These are phyloP conservation scores for Chirona hameri DNA, from an alignment of 2,888 invertebrate genomes.

Conservation along the genomic window DNA sequence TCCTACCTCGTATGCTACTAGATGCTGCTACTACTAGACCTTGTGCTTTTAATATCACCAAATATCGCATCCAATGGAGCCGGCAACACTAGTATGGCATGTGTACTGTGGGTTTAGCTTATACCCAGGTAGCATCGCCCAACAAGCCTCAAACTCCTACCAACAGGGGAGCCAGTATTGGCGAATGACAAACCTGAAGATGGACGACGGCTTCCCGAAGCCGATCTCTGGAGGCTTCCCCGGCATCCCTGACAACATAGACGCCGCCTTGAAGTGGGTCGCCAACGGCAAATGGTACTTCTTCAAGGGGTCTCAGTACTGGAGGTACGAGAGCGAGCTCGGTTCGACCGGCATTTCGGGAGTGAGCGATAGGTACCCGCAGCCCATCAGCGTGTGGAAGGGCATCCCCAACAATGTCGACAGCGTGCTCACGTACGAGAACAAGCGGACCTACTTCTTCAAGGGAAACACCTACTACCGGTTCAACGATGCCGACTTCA, in stretches of 20 bases:
- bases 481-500: conserved; percentile 88
- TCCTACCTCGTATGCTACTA: too few species aligned
- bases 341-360: conserved; percentile 75
- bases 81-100: too few species aligned
- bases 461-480: conserved; percentile 86
- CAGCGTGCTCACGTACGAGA: conserved; percentile 87
- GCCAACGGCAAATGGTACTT: conserved; percentile 97
- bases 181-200: conserved; percentile 77
- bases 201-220: conserved; percentile 87
- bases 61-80: too few species aligned
- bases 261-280: conserved; percentile 93
- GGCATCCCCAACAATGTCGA: conserved; percentile 82
- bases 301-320: conserved; percentile 81
- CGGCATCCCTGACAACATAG: conserved; percentile 54
- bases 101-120: too few species aligned
- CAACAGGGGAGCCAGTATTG: conserved; percentile 53
- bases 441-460: conserved; percentile 95
- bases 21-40: too few species aligned
- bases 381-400: conserved; percentile 84
- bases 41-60: too few species aligned
- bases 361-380: conserved; percentile 67
- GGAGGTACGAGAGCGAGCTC: conserved; percentile 86
- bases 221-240: conserved; percentile 73
- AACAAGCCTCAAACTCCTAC: too few species aligned
- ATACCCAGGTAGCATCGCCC: too few species aligned